phyloP scores from a whole-genome alignment of 2,113 vertebrate genomes.

The Tragulus kanchil region DNA sequence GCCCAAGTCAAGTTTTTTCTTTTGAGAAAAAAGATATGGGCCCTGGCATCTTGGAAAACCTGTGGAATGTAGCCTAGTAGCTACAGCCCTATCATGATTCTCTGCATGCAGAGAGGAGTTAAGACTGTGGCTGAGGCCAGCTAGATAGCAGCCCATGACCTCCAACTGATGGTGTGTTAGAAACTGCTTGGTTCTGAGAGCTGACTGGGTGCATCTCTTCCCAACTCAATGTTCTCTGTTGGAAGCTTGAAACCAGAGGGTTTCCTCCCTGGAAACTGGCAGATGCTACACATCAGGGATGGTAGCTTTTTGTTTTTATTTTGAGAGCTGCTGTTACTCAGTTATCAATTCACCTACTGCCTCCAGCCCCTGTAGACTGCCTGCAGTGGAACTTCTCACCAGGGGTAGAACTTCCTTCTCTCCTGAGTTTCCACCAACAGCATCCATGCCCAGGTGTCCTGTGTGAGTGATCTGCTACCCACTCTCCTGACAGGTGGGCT shows the following conservation, averaged over 20 bases:
- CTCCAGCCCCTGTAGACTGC: neutral
- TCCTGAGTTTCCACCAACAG: neutral
- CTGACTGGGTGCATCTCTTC: accelerated
- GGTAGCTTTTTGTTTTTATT: neutral
- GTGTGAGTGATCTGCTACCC: too few relatives aligned
- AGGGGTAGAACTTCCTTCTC: neutral
- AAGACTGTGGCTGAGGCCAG: neutral
- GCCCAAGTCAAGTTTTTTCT: neutral
- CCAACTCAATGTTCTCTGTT: neutral
- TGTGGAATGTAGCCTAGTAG: neutral
- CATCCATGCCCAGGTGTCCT: accelerated
- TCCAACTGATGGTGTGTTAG: neutral
- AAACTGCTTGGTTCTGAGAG: neutral
- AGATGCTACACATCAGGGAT: neutral
- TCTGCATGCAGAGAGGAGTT: neutral
- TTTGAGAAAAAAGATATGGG: neutral
- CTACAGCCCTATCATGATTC: neutral
- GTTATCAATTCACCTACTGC: neutral
- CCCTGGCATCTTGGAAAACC: neutral
- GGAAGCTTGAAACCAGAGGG: neutral
- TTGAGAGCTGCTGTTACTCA: neutral
- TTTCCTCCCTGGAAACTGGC: neutral
- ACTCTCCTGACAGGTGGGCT: neutral
- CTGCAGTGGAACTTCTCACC: neutral
- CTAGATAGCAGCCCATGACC: neutral